Evolutionary conservation across 2,797 vertebrate species (phyloP), one percentile per base, ranked within the genome.

Genomic region (Anguilla obscura): DNA sequence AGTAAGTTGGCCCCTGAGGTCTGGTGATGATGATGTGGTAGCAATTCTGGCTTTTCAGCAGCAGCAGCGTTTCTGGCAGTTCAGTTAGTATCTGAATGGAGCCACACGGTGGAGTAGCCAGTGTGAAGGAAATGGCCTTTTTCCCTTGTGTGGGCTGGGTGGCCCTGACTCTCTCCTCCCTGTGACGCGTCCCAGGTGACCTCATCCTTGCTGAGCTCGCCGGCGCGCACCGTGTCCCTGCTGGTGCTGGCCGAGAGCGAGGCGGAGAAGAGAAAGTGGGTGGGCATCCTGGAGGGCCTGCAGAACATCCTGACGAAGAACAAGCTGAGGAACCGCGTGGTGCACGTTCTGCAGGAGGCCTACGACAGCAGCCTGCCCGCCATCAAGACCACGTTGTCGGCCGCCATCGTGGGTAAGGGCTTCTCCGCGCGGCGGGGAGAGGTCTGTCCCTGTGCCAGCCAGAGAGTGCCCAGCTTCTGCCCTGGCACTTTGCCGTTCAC

Each of bases 191-290:
- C 92, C 86, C 94, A 99, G 98, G 97, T 99, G 93, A 97, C 98
- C 0, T 97, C 98, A 3, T 97, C 97, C 27, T 96, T 97, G 93
- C 94, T 98, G 94, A 96, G 96, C 91, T 95, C 97, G 0, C 96
- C 97, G 90, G 95, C 96, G 6, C 97, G 96, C 88, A 95, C 96
- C 0, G 96, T 97, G 91, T 99, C 98, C 33, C 95, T 99, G 58
- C 96, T 99, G 93, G 95, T 99, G 69, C 95, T 99, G 93, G 98
- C 98, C 0, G 98, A 99, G 94, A 99, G 96, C 1, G 98, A 99
- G 92, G 95, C 94, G 0, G 98, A 99, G 90, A 99, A 99, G 94
- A 96, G 95, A 92, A 99, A 98, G 92, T 99, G 98, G 98, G 98
- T 99, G 84, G 96, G 98, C 87, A 97, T 99, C 90, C 94, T 99